These are phyloP conservation scores for Psittacus erithacus DNA, from an alignment of 2,113 vertebrate species.

Conservation along the genomic window DNA sequence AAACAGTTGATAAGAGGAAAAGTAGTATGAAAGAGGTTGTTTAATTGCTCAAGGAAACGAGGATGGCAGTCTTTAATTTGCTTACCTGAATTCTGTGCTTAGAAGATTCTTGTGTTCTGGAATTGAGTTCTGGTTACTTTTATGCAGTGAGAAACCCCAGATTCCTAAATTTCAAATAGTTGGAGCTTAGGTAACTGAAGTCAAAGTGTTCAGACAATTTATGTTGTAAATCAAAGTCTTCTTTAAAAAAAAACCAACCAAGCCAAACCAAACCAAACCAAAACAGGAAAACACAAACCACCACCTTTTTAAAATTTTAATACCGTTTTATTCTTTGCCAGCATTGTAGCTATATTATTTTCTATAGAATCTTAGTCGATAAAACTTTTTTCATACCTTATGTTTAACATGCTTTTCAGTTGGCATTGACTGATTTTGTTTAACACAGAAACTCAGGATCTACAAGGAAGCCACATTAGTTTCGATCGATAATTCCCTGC, in stretches of 20 bases:
- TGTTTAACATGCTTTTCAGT: background rate
- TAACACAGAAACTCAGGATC: background rate
- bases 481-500: slow-evolving; percentile 35
- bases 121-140: background rate
- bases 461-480: slow-evolving; percentile 6
- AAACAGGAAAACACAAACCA: background rate
- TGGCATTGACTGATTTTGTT: background rate
- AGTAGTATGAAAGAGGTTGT: background rate
- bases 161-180: background rate
- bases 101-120: background rate
- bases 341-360: background rate
- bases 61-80: background rate
- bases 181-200: background rate
- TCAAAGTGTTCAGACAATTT: background rate
- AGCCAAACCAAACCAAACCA: background rate
- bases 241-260: background rate
- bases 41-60: background rate
- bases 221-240: background rate
- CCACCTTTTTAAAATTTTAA: background rate
- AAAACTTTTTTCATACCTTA: background rate
- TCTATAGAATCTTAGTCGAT: background rate
- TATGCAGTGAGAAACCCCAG: background rate
- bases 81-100: background rate
- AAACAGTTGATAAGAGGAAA: background rate
- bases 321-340: background rate